Evolutionary conservation across 2,888 invertebrate species (phyloP).

Genomic region (Ennomos erosarius): DNA sequence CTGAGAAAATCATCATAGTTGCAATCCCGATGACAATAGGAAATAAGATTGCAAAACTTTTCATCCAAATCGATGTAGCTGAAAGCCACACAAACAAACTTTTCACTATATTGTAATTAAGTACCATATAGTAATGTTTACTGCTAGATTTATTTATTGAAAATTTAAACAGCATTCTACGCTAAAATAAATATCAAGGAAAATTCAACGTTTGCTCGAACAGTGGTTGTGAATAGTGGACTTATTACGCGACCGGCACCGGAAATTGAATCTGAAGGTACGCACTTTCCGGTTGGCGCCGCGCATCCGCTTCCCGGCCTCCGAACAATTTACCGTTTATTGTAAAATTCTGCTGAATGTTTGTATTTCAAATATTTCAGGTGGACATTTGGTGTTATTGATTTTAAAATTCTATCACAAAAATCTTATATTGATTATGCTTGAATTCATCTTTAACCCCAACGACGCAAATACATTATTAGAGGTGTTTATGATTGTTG

Average conservation of each 20-base stretch:
- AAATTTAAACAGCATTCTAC: not conserved
- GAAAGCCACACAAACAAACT: not conserved
- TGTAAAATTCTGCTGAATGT: constrained; percentile 52
- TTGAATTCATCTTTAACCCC: not conserved
- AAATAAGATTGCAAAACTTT: no score
- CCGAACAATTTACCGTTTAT: constrained; percentile 60
- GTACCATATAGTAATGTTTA: no score
- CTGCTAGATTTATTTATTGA: no score
- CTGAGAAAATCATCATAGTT: no score
- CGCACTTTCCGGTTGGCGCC: constrained; percentile 77
- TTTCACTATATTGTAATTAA: no score
- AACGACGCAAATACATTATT: no score
- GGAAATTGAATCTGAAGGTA: constrained; percentile 83
- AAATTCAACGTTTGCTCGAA: constrained; percentile 42
- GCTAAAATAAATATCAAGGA: constrained; percentile 1
- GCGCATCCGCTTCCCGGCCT: constrained; percentile 63
- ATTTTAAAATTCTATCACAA: not conserved
- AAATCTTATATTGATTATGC: not conserved
- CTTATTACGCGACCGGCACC: constrained; percentile 76
- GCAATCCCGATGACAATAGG: no score
- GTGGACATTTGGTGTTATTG: constrained; percentile 4
- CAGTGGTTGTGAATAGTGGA: constrained; percentile 70
- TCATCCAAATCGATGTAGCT: no score
- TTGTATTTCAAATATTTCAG: constrained; percentile 26
- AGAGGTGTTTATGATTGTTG: no score